Conservation (phyloP, 1,140 invertebrate genomes). For the Drepana arcuata region DNA sequence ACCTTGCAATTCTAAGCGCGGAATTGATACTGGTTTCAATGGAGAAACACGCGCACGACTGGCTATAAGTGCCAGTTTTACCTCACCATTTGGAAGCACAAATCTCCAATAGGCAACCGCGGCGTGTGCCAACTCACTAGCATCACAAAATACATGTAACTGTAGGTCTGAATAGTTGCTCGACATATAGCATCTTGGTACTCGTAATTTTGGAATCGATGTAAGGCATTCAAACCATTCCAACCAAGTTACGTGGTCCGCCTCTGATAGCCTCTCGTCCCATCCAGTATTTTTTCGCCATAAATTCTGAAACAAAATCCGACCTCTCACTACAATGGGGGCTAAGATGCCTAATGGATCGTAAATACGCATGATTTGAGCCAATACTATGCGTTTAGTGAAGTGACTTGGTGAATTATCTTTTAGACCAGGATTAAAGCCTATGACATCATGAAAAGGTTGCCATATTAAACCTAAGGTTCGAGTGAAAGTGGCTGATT, state of each 20-base stretch:
- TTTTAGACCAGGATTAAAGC: neutral
- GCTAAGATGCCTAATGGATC: slow-evolving; percentile 37
- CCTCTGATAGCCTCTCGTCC: slow-evolving; percentile 24
- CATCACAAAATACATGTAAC: slow-evolving; percentile 5
- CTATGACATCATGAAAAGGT: slow-evolving; percentile 1
- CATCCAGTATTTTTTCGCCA: slow-evolving; percentile 32
- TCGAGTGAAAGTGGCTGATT: neutral
- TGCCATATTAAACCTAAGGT: slow-evolving; percentile 2
- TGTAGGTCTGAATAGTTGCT: neutral
- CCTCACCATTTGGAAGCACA: neutral
- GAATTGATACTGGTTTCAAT: neutral
- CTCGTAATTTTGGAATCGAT: neutral
- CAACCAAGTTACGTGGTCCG: neutral
- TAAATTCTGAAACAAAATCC: slow-evolving; percentile 36
- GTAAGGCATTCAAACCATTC: slow-evolving; percentile 2
- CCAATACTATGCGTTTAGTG: slow-evolving; percentile 17
- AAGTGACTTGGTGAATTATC: slow-evolving; percentile 1
- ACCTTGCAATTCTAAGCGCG: slow-evolving; percentile 6
- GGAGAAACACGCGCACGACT: slow-evolving; percentile 3
- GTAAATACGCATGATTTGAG: slow-evolving; percentile 22
- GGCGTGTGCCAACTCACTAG: slow-evolving; percentile 7
- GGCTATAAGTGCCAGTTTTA: neutral
- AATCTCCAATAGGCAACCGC: slow-evolving; percentile 2
- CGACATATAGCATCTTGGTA: slow-evolving; percentile 3
- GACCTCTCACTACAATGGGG: slow-evolving; percentile 20